Conservation (phyloP, 2,888 invertebrate species). For the Apamea crenata region DNA sequence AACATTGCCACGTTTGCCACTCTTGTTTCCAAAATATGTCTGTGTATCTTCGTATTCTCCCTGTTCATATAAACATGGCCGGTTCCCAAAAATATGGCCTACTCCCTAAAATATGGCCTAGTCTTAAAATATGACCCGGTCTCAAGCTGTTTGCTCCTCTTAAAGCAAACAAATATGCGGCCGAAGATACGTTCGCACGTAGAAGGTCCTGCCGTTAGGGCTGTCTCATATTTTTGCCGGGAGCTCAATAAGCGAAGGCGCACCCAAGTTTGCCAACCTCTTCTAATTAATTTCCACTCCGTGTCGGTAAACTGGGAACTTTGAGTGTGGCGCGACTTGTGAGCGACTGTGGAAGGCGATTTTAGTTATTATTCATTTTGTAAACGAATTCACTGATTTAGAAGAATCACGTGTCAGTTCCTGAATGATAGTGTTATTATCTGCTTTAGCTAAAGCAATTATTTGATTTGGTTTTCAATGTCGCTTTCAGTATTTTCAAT, state of each 20-base stretch:
- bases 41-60: background rate
- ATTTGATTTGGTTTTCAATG: background rate
- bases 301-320: constrained; percentile 82
- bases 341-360: constrained; percentile 15
- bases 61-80: background rate
- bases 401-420: background rate
- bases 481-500: background rate
- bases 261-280: constrained; percentile 87
- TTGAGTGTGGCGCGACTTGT: constrained; percentile 64
- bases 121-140: constrained; percentile 39
- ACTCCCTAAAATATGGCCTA: constrained; percentile 25
- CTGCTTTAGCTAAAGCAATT: background rate
- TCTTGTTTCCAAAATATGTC: constrained; percentile 8
- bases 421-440: background rate
- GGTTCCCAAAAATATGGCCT: constrained; percentile 10
- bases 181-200: constrained; percentile 64
- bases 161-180: constrained; percentile 58
- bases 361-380: background rate
- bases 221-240: constrained; percentile 87
- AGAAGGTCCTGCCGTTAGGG: constrained; percentile 70
- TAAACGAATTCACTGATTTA: background rate
- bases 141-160: constrained; percentile 51
- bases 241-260: constrained; percentile 85
- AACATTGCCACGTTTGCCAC: background rate
- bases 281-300: constrained; percentile 89